Conservation (phyloP, 2,113 vertebrate species). For the Microcebus tavaratra region DNA sequence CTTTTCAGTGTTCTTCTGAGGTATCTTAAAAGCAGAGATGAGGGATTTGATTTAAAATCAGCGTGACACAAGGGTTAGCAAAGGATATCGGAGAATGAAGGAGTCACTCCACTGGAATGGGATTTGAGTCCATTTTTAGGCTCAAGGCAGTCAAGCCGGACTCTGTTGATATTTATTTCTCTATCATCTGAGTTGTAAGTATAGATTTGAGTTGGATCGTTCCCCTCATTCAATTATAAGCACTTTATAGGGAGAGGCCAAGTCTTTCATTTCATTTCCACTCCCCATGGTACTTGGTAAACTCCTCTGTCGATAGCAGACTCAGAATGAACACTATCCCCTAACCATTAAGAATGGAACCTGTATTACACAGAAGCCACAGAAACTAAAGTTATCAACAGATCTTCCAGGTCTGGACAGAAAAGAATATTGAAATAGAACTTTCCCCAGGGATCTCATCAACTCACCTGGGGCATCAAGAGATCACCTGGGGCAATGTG, state of each 20-base stretch:
- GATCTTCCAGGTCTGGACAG: background rate
- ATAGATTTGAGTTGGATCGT: background rate
- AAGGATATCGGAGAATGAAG: background rate
- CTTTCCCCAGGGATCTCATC: background rate
- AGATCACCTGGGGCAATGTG: background rate
- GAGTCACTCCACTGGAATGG: background rate
- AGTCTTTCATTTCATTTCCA: constrained; percentile 41
- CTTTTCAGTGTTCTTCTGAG: background rate
- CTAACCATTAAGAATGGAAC: background rate
- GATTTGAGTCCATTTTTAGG: background rate
- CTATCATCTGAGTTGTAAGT: background rate
- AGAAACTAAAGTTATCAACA: background rate
- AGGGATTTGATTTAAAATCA: constrained; percentile 41
- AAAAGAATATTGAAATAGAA: constrained; percentile 31
- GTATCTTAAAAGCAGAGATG: constrained; percentile 33
- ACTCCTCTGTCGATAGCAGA: background rate
- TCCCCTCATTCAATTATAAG: constrained; percentile 1
- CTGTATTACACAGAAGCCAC: background rate
- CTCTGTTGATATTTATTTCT: background rate
- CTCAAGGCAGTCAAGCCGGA: background rate
- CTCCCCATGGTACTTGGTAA: background rate
- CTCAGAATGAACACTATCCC: background rate
- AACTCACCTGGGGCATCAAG: constrained; percentile 7
- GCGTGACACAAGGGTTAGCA: background rate
- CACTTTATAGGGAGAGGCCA: constrained; percentile 13